phyloP scores from a whole-genome alignment of 2,888 invertebrate species.

The Nemotelus pantherinus region DNA sequence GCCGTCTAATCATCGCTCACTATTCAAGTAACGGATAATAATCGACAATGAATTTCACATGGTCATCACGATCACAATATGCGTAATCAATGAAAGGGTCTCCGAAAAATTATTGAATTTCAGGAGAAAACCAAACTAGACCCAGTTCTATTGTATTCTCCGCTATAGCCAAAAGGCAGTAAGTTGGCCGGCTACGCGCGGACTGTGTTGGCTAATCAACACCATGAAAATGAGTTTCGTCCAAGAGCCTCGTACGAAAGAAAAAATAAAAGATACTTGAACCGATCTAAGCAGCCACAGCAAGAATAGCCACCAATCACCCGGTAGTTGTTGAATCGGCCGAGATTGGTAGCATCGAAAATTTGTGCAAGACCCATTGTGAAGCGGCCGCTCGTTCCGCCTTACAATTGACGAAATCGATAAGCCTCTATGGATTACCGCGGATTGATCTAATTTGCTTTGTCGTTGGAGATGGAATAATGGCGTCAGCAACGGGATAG shows the following conservation, averaged over 20 bases:
- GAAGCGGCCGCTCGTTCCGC: background rate
- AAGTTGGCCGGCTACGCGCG: no score
- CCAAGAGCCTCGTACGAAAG: no score
- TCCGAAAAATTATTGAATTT: constrained; percentile 16
- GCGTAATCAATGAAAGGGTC: constrained; percentile 34
- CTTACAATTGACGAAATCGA: background rate
- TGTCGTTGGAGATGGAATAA: background rate
- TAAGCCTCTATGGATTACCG: background rate
- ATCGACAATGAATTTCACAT: constrained; percentile 18
- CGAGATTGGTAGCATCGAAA: background rate
- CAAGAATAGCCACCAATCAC: background rate
- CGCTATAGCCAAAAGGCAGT: no score
- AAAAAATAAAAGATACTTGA: no score
- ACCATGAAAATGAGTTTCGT: no score
- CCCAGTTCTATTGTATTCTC: background rate
- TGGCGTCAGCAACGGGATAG: background rate
- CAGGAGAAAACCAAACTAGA: constrained; percentile 1
- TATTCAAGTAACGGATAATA: constrained; percentile 29
- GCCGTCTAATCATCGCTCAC: constrained; percentile 18
- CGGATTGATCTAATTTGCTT: constrained; percentile 3
- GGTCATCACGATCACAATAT: constrained; percentile 24
- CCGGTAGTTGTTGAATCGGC: background rate
- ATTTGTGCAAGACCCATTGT: constrained; percentile 1
- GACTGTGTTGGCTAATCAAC: no score
- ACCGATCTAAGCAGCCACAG: no score